Percentiles rank a stretch among this genome's conserved stretches.
Evolutionary conservation across 2,888 invertebrate species (phyloP).

Genomic region (Atherix ibis): DNA sequence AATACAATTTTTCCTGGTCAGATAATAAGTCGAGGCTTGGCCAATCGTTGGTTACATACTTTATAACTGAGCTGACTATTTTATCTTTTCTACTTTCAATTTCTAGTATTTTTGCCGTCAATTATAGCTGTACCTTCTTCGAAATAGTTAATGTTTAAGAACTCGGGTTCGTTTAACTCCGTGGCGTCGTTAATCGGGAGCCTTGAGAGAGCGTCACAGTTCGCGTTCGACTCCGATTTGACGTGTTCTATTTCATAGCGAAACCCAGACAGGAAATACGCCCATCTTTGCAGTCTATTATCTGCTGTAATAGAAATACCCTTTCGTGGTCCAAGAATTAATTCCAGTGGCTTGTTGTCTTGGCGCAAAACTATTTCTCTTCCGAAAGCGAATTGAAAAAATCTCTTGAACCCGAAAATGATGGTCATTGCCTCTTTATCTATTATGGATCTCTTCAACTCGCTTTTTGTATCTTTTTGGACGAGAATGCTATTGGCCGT

Average conservation of each 20-base stretch:
- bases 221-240: neutral
- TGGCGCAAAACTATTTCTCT: neutral
- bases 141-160: neutral
- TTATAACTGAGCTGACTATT: neutral
- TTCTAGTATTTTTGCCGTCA: too few species aligned
- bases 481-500: slow-evolving; percentile 8
- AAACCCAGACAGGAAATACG: neutral
- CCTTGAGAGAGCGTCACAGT: neutral
- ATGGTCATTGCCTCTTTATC: slow-evolving; percentile 5
- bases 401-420: neutral
- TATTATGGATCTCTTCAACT: slow-evolving; percentile 3
- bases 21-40: too few species aligned
- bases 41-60: too few species aligned
- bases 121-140: too few species aligned
- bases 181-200: neutral
- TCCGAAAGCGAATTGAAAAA: neutral
- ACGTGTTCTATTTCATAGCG: neutral
- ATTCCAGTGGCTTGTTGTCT: neutral
- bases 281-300: neutral
- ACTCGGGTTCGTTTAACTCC: neutral
- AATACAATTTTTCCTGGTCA: neutral
- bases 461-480: slow-evolving; percentile 3
- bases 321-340: neutral
- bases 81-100: too few species aligned
- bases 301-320: neutral